Conservation (phyloP, 64 coral and sea anemone species). For the Dendrophyllia cribrosa region DNA sequence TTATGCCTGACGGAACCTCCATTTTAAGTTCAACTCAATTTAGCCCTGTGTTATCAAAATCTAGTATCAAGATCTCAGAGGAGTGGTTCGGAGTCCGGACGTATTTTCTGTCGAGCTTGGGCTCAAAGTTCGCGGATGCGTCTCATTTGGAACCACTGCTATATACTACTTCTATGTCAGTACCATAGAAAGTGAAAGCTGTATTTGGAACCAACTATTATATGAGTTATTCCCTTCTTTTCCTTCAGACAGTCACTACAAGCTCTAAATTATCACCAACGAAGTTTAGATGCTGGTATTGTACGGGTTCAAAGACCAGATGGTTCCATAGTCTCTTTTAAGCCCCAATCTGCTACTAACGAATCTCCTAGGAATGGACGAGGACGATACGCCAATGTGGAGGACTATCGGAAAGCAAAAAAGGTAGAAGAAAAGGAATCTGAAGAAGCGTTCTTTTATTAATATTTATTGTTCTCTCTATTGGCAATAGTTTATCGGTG, state of each 20-base stretch:
- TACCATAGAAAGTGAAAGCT: too few species aligned
- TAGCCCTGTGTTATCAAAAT: too few species aligned
- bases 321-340: not conserved
- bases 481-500: too few species aligned
- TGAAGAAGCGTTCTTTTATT: not conserved
- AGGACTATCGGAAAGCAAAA: constrained; percentile 15
- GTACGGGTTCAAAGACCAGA: not conserved
- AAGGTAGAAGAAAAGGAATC: not conserved
- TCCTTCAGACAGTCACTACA: not conserved
- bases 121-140: too few species aligned
- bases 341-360: not conserved
- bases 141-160: too few species aligned
- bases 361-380: not conserved
- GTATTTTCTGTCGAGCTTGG: too few species aligned
- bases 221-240: not conserved
- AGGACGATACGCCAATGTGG: not conserved
- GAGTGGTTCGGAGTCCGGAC: too few species aligned
- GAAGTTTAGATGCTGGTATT: not conserved
- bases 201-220: too few species aligned
- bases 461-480: not conserved
- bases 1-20: too few species aligned
- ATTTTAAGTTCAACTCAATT: too few species aligned
- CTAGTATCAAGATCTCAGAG: too few species aligned
- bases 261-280: not conserved
- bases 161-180: too few species aligned